These are phyloP conservation scores for Coelopa pilipes DNA, from an alignment of 2,888 invertebrate genomes.

Conservation along the genomic window DNA sequence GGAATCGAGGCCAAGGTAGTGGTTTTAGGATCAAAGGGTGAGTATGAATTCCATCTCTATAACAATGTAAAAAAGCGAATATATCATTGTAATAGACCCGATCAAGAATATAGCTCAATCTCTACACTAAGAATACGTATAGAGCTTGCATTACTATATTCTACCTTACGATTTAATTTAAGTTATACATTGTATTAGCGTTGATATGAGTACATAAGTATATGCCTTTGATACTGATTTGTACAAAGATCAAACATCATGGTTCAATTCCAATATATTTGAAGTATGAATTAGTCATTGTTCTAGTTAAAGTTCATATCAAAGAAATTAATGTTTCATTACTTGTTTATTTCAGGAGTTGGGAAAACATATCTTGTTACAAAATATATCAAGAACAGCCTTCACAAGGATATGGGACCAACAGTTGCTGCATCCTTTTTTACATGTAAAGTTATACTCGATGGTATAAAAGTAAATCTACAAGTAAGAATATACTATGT, in stretches of 20 bases:
- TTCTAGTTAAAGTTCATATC: no score
- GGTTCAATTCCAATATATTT: no score
- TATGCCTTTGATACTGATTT: no score
- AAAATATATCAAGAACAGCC: conserved; percentile 82
- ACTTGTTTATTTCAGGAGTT: conserved; percentile 73
- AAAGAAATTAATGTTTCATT: no score
- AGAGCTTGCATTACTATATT: background rate
- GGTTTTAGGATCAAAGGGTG: conserved; percentile 84
- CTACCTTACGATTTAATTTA: no score
- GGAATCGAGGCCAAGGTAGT: conserved; percentile 87
- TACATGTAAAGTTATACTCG: conserved; percentile 82
- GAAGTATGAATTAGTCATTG: no score
- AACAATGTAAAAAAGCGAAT: conserved; percentile 26
- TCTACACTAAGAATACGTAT: background rate
- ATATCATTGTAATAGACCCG: background rate
- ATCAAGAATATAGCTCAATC: background rate
- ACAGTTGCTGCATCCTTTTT: conserved; percentile 93
- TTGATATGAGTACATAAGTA: no score
- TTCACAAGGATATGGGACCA: conserved; percentile 79
- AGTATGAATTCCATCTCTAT: conserved; percentile 48
- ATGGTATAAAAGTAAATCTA: conserved; percentile 77
- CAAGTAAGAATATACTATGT: conserved; percentile 70
- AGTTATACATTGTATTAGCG: no score
- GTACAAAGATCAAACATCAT: no score
- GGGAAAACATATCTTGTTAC: conserved; percentile 90